A percentile compares a stretch with the other conserved stretches of the same genome.
These are phyloP conservation scores for Danaus plexippus DNA, from an alignment of 1,140 invertebrate genomes.

Conservation along the genomic window DNA sequence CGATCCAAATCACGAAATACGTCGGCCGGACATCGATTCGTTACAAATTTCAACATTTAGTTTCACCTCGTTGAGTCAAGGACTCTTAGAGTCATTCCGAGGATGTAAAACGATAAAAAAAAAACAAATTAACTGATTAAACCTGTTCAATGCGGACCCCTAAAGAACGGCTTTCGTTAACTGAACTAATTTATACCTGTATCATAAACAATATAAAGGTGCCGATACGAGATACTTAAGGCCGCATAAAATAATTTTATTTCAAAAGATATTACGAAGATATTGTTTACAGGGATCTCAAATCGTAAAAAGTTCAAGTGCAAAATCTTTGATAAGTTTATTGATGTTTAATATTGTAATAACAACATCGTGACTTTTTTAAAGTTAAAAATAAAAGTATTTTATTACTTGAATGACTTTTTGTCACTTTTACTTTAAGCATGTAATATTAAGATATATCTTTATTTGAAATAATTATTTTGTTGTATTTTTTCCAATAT, in stretches of 20 bases:
- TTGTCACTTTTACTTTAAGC: too few species aligned
- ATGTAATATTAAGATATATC: too few species aligned
- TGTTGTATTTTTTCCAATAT: too few species aligned
- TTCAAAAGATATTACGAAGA: conserved; percentile 27
- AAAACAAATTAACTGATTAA: conserved; percentile 63
- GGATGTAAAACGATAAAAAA: conserved; percentile 55
- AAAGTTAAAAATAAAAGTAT: too few species aligned
- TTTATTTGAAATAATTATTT: too few species aligned
- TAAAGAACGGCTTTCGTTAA: conserved; percentile 61
- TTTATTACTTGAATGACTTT: too few species aligned
- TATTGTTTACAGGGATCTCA: conserved; percentile 26
- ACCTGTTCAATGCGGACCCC: conserved; percentile 59
- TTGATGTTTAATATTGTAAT: too few species aligned
- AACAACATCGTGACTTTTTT: too few species aligned
- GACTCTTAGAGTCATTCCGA: conserved; percentile 59
- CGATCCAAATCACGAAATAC: conserved; percentile 42
- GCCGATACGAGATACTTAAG: conserved; percentile 50
- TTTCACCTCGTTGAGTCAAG: conserved; percentile 70
- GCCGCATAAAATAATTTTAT: conserved; percentile 53
- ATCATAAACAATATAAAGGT: conserved; percentile 61
- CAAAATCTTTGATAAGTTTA: too few species aligned
- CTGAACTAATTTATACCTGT: conserved; percentile 66
- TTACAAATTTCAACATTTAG: conserved; percentile 67
- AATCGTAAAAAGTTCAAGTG: conserved; percentile 13
- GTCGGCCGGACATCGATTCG: conserved; percentile 61